Conservation (phyloP, 1,140 invertebrate species). For the Drosophila ironensis region DNA sequence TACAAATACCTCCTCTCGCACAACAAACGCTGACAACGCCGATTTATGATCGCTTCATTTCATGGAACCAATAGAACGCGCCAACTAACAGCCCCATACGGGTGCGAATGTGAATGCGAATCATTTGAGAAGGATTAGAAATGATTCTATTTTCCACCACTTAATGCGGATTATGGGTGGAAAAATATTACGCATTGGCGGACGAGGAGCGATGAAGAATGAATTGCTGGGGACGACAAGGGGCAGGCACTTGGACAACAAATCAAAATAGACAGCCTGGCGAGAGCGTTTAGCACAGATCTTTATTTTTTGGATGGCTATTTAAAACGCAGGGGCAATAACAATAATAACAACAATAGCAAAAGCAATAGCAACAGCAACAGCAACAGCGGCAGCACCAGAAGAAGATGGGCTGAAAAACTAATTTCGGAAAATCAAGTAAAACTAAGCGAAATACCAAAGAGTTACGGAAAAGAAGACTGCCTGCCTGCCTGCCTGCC, state of each 20-base stretch:
- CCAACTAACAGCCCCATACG: too few relatives aligned
- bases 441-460: conserved; percentile 78
- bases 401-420: conserved; percentile 52
- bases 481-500: conserved; percentile 3
- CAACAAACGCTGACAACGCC: conserved; percentile 19
- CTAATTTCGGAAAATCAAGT: conserved; percentile 80
- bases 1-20: conserved; percentile 11
- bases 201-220: conserved; percentile 18
- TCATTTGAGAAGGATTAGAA: conserved; percentile 8
- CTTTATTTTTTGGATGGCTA: conserved; percentile 69
- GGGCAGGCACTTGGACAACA: conserved; percentile 74
- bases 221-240: conserved; percentile 31
- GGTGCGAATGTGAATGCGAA: too few relatives aligned
- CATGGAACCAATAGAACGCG: conserved; percentile 70
- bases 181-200: conserved; percentile 71
- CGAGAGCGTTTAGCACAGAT: conserved; percentile 75
- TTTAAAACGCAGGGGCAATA: conserved; percentile 60
- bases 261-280: conserved; percentile 79
- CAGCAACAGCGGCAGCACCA: background rate
- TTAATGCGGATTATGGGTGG: conserved; percentile 75
- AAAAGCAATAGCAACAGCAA: too few relatives aligned
- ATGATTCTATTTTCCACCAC: background rate
- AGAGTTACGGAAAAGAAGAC: conserved; percentile 74
- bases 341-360: conserved; percentile 14
- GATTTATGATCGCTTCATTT: conserved; percentile 52